Evolutionary conservation across 2,113 vertebrate genomes (phyloP).

Genomic region (Pangasianodon gigas): DNA sequence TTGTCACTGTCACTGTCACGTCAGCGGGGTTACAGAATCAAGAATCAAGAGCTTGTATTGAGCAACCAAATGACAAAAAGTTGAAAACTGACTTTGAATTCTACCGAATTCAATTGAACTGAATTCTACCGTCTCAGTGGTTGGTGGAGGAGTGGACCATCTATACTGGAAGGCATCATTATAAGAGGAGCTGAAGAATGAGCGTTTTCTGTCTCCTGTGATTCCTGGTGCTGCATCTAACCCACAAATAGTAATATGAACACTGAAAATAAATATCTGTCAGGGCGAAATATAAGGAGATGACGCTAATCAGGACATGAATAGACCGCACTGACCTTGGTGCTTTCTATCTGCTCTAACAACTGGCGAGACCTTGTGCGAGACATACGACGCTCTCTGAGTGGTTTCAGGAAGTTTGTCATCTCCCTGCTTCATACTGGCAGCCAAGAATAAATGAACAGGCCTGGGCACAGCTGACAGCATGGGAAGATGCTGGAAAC

Average conservation of each 20-base stretch:
- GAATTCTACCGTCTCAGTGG: neutral
- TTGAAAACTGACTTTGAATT: neutral
- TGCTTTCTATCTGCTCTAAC: neutral
- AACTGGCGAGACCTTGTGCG: neutral
- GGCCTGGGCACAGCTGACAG: no score
- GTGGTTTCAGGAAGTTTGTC: neutral
- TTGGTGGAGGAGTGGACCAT: neutral
- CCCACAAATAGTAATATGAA: neutral
- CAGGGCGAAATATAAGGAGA: neutral
- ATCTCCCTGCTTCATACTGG: no score
- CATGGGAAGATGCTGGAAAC: no score
- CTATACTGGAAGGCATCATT: neutral
- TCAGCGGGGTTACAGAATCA: no score
- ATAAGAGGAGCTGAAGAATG: neutral
- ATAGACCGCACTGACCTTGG: neutral
- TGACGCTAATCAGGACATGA: neutral
- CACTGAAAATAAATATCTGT: neutral
- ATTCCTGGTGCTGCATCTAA: neutral
- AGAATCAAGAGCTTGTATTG: neutral
- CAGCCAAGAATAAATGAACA: neutral
- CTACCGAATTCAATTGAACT: neutral
- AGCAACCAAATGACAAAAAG: neutral
- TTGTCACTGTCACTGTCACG: no score
- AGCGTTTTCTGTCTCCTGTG: neutral
- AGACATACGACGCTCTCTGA: neutral